These are phyloP conservation scores for Sphaerodactylus townsendi DNA, from an alignment of 2,113 vertebrate genomes.

Conservation along the genomic window DNA sequence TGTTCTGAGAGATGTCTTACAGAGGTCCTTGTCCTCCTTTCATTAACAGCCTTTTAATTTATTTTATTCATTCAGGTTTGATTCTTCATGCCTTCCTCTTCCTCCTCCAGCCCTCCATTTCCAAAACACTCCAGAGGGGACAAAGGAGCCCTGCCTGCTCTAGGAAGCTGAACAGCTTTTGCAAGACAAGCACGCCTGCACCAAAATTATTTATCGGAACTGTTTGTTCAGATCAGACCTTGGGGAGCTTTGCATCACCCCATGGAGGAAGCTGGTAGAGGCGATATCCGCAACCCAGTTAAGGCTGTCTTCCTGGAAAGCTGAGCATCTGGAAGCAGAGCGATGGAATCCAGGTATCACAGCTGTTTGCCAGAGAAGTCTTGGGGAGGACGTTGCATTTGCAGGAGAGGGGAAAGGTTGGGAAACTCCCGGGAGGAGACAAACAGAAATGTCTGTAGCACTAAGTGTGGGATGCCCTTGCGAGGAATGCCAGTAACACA, in stretches of 20 bases:
- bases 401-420: not conserved
- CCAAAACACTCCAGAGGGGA: not conserved
- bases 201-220: not conserved
- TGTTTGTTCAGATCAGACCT: not conserved
- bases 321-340: not conserved
- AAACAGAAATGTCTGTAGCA: not conserved
- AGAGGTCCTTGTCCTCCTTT: not conserved
- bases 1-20: not conserved
- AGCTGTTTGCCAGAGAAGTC: not conserved
- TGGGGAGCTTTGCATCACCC: not conserved
- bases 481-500: not conserved
- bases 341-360: constrained; percentile 7
- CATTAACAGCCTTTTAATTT: not conserved
- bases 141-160: no score
- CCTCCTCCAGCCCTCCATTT: not conserved
- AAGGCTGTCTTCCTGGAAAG: not conserved
- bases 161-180: not conserved
- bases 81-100: not conserved
- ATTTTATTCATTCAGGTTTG: not conserved
- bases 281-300: not conserved
- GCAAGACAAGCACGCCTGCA: not conserved
- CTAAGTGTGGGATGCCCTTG: not conserved
- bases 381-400: not conserved
- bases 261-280: not conserved
- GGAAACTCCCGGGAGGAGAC: not conserved